Evolutionary conservation across 2,113 vertebrate genomes (phyloP), one percentile per base, ranked within the genome.

Genomic region (Clarias batrachus): DNA sequence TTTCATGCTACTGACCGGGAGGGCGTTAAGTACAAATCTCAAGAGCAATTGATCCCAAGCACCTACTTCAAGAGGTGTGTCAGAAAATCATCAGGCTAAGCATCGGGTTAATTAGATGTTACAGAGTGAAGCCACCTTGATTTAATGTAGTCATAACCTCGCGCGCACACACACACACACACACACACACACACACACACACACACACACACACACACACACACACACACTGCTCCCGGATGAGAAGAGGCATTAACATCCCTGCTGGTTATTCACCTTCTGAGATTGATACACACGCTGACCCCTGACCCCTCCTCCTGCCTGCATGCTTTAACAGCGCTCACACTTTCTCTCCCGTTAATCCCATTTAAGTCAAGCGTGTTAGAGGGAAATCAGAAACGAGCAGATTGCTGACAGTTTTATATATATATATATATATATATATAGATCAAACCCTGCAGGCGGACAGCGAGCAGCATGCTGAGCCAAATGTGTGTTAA

Each of bases 231-330:
- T 37, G 57, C 80, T 52, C 13, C 37, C 9, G 14, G 13, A n/a
- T 52, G 23, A n/a, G 60, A 66, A 52, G 23, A 82, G 33, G 14
- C 19, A 65, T 65, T 63, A 81, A 81, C 79, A 63, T 81, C 33
- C 33, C 37, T 25, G 23, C 59, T 65, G 80, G 21, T 48, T 82
- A 3, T 66, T 48, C 83, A 82, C 80, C 37, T n/a, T 65, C 60
- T n/a, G 60, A 56, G 74, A 27, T n/a, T 57, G 25, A 27, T 56
- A 27, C 37, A 82, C 37, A 37, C 80, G 52, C 62, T 82, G 80
- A 52, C 80, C 80, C 65, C 80, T 82, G 80, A 82, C 57, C 80
- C 25, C 11, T 60, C 17, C 6, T 52, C 23, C 60, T 82, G 60
- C 33, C 60, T 48, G 79, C 41, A 5, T 19, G 17, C 8, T 65